Evolutionary conservation across 2,888 invertebrate species (phyloP).

Genomic region (Celastrina argiolus): DNA sequence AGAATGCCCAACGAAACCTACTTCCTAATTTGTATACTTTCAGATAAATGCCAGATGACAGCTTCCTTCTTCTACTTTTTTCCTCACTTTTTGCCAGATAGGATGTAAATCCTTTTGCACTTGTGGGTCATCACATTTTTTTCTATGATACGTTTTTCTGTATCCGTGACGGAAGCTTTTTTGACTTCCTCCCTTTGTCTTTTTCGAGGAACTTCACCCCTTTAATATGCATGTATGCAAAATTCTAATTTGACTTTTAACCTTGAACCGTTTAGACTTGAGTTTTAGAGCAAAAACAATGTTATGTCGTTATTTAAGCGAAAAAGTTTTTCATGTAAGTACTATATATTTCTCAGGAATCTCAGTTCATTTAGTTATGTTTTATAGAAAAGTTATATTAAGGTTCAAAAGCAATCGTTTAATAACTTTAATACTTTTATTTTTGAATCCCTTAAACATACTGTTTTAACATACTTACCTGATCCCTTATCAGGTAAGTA

Average conservation of each 20-base stretch:
- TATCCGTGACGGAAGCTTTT: slow-evolving; percentile 50
- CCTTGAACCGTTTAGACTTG: neutral
- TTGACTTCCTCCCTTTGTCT: slow-evolving; percentile 73
- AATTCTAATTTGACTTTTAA: slow-evolving; percentile 32
- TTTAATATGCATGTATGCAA: slow-evolving; percentile 50
- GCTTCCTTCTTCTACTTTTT: neutral
- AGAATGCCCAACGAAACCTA: neutral
- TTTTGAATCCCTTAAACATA: too few relatives aligned
- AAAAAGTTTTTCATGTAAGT: too few relatives aligned
- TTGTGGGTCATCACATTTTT: slow-evolving; percentile 43
- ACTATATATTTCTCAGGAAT: too few relatives aligned
- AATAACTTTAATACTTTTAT: too few relatives aligned
- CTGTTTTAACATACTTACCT: too few relatives aligned
- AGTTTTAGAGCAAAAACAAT: neutral
- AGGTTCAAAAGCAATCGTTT: too few relatives aligned
- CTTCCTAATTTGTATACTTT: neutral
- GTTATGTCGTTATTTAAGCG: neutral
- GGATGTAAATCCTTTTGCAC: slow-evolving; percentile 25
- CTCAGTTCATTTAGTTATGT: too few relatives aligned
- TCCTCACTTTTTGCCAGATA: neutral
- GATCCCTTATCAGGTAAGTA: too few relatives aligned
- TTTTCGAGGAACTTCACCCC: slow-evolving; percentile 55
- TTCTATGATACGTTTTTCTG: slow-evolving; percentile 46
- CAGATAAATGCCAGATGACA: neutral
- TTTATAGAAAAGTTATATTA: too few relatives aligned